Percentiles rank a stretch among this genome's conserved stretches.
phyloP scores from a whole-genome alignment of 92 coral and sea anemone genomes.

The Pocillopora meandrina region DNA sequence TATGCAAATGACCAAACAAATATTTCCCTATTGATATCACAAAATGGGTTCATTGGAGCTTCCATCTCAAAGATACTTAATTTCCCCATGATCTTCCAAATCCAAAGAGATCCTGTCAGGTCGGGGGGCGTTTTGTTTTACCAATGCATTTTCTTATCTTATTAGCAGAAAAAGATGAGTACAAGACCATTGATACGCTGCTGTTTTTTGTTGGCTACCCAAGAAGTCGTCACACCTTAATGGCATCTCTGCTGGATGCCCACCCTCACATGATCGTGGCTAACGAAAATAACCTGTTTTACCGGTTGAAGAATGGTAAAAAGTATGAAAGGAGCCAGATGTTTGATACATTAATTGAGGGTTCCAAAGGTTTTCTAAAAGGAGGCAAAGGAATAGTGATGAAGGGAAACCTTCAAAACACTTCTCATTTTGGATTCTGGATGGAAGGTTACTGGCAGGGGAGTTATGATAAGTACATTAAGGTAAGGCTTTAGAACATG shows the following conservation, averaged over 20 bases:
- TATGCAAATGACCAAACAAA: too few relatives aligned
- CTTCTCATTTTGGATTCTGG: constrained; percentile 15
- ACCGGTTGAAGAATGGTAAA: not conserved
- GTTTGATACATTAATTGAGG: not conserved
- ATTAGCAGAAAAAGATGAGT: not conserved
- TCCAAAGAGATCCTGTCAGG: too few relatives aligned
- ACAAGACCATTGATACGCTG: not conserved
- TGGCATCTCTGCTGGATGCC: constrained; percentile 12
- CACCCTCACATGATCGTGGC: constrained; percentile 23
- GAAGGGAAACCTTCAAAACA: constrained; percentile 20
- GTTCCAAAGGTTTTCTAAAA: constrained; percentile 10
- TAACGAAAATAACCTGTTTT: constrained; percentile 5
- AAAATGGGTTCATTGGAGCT: too few relatives aligned
- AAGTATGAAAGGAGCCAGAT: not conserved
- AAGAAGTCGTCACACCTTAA: constrained; percentile 10
- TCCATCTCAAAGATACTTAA: too few relatives aligned
- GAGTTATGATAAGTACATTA: constrained; percentile 6
- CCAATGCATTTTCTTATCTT: not conserved
- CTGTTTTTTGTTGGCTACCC: constrained; percentile 16
- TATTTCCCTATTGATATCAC: too few relatives aligned
- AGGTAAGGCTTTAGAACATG: not conserved
- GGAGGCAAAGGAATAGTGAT: constrained; percentile 8
- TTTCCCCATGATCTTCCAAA: too few relatives aligned
- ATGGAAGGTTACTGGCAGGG: constrained; percentile 28
- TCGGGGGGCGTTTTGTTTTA: too few relatives aligned